Evolutionary conservation across 2,888 invertebrate species (phyloP).

Genomic region (Sphinx pinastri): DNA sequence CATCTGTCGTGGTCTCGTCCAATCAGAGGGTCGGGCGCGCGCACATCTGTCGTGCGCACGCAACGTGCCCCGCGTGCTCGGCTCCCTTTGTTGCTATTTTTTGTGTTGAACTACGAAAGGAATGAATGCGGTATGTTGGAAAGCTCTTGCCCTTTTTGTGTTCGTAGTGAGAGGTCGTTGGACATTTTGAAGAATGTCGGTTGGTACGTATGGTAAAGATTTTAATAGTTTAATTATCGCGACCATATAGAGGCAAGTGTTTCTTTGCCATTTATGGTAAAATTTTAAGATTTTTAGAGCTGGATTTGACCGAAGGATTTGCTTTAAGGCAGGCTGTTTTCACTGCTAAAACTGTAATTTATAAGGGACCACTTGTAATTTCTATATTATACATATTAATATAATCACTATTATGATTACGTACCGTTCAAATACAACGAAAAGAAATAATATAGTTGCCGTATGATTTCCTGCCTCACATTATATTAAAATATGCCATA

Average conservation of each 20-base stretch:
- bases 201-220: neutral
- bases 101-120: conserved; percentile 42
- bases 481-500: too few relatives aligned
- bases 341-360: too few relatives aligned
- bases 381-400: too few relatives aligned
- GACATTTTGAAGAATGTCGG: neutral
- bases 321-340: too few relatives aligned
- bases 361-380: too few relatives aligned
- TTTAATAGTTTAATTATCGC: neutral
- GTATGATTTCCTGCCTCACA: too few relatives aligned
- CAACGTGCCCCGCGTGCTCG: conserved; percentile 59
- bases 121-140: conserved; percentile 16
- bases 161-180: neutral
- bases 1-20: conserved; percentile 69
- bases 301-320: too few relatives aligned
- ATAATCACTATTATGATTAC: too few relatives aligned
- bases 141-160: conserved; percentile 14
- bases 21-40: conserved; percentile 66
- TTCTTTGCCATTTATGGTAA: too few relatives aligned
- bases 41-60: conserved; percentile 71
- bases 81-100: conserved; percentile 66
- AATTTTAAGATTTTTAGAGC: too few relatives aligned
- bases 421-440: too few relatives aligned
- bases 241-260: neutral
- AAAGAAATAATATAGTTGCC: too few relatives aligned